Percentiles rank a stretch among this genome's conserved stretches.
phyloP scores from a whole-genome alignment of 2,113 vertebrate genomes.

The Rhinichthys klamathensis region DNA sequence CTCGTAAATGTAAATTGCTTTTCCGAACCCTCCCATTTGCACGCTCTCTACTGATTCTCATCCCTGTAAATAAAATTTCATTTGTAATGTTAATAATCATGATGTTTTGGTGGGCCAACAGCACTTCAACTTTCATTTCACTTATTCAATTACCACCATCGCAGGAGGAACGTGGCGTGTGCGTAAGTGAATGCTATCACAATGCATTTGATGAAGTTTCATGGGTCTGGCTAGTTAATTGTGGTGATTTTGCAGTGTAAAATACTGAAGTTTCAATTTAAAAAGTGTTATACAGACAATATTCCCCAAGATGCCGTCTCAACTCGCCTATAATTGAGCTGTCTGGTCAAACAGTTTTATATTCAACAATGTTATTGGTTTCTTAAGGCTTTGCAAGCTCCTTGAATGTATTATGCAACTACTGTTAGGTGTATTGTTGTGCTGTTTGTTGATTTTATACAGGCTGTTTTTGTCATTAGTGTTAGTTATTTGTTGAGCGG shows the following conservation, averaged over 20 bases:
- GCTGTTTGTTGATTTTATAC: neutral
- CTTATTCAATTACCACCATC: slow-evolving; percentile 72
- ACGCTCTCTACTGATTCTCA: slow-evolving; percentile 61
- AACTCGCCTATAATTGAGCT: neutral
- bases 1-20: slow-evolving; percentile 53
- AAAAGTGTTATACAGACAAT: neutral
- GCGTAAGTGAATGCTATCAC: neutral
- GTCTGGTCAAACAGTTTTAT: neutral
- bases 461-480: neutral
- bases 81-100: slow-evolving; percentile 71
- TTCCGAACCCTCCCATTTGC: slow-evolving; percentile 26
- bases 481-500: no score
- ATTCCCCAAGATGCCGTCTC: neutral
- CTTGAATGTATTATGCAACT: neutral
- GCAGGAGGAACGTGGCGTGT: neutral
- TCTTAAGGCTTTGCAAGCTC: neutral
- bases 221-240: neutral
- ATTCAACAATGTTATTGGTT: neutral
- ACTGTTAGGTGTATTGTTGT: neutral
- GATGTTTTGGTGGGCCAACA: slow-evolving; percentile 76
- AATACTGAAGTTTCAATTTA: neutral
- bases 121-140: slow-evolving; percentile 62
- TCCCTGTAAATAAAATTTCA: slow-evolving; percentile 74
- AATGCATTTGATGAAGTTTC: neutral
- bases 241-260: neutral